Evolutionary conservation across 2,113 vertebrate species (phyloP), one percentile per base, ranked within the genome.

Genomic region (Hypocryptadius cinnamomeus): DNA sequence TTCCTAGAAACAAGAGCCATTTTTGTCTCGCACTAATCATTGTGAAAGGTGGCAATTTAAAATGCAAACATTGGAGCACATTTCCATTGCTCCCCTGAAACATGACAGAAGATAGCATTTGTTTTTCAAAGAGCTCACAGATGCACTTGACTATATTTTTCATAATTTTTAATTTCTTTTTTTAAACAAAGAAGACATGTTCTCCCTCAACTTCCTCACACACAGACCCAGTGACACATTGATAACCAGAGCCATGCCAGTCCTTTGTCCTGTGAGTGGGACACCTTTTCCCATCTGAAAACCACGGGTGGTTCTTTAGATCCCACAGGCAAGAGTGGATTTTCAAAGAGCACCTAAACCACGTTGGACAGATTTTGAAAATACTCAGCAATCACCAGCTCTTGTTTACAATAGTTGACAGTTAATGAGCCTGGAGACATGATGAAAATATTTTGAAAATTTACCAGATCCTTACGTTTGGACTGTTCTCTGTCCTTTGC

Each of bases 401-500:
- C 85, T 80, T 85, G 22, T 83, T 86, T 88, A 80, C 14, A 74
- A 65, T 40, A 63, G 6, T 9, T 60, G 40, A 81, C 68, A 60
- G 39, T 15, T 73, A 85, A 87, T 39, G 35, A 90, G 23, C 69
- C 53, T 40, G 24, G 31, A 92, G 23, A 57, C 44, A 86, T 10
- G 24, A 85, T 6, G 35, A 78, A 93, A 92, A 81, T 93, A 77
- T 85, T 92, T 76, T 72, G 50, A 77, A 90, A 68, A 23, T 81
- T 80, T 37, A 70, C n/a, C 48, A 60, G 18, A 45, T 76, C 44
- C 48, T 86, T 92, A 45, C 16, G 5, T 40, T 60, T 15, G 25
- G 39, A 68, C 51, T 69, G 40, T 71, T 85, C 27, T 42, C 81
- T 56, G 66, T 35, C 72, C 82, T 70, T 65, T 61, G 66, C 57